Conservation (phyloP, 2,797 vertebrate species). For the Chaetodon trifasciatus region DNA sequence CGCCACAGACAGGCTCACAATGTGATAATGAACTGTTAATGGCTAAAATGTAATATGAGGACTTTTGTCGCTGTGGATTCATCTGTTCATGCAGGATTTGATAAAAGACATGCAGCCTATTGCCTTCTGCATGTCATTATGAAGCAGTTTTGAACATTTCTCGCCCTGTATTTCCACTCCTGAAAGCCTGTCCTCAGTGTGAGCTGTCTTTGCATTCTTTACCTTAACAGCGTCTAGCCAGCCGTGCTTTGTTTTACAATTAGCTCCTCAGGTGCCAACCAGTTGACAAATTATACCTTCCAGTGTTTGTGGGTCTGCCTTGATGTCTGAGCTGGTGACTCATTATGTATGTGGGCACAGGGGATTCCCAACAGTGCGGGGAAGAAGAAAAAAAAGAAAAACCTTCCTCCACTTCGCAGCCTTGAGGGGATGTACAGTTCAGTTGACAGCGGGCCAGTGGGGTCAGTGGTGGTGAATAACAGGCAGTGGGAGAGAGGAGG, state of each 20-base stretch:
- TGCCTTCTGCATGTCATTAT: neutral
- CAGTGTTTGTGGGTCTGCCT: conserved; percentile 86
- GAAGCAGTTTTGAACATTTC: neutral
- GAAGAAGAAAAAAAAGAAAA: conserved; percentile 19
- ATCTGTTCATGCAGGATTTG: neutral
- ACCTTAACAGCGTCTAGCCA: conserved; percentile 66
- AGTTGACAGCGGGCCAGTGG: conserved; percentile 80
- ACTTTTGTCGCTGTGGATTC: neutral
- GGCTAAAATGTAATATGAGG: neutral
- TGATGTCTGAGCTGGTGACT: conserved; percentile 87
- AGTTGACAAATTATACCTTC: conserved; percentile 86
- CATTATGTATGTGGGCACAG: conserved; percentile 81
- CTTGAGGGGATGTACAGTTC: conserved; percentile 85
- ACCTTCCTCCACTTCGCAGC: conserved; percentile 76
- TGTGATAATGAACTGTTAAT: conserved; percentile 37
- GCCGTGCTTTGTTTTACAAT: conserved; percentile 87
- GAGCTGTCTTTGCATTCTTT: neutral
- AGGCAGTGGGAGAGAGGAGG: conserved; percentile 84
- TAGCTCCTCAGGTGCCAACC: conserved; percentile 86
- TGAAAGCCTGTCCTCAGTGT: neutral
- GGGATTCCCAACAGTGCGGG: conserved; percentile 65
- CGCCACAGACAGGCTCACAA: neutral
- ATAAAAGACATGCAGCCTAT: neutral
- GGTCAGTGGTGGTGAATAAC: conserved; percentile 85
- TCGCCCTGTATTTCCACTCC: neutral